Base-by-base conservation (phyloP, 2,797 vertebrate species). In the Steatocranus sp. region DNA sequence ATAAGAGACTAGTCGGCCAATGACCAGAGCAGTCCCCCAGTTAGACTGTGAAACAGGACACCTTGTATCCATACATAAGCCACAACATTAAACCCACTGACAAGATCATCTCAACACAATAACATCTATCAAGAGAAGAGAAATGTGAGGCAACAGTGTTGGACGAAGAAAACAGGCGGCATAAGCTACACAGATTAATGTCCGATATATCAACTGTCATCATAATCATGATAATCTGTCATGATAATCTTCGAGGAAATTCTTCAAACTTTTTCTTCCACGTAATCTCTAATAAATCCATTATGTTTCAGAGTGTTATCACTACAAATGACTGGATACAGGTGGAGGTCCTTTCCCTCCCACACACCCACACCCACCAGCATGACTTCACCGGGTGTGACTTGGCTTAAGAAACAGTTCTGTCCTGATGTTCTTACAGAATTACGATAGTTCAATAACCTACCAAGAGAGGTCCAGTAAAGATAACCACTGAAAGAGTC, bases 371-470 rank as follows among this genome's bases (percentile, higher is more conserved):
- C 50, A 43, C 66, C 20, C 74, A 18, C 9, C 10, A 12, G 5
- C 18, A 20, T 79, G n/a, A 51, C 34, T 23, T 12, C 43, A 25
- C 36, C 66, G 61, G 91, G 88, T 84, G 87, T 75, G 88, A 43
- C 34, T 38, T 50, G 49, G 11, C 54, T 74, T 84, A 23, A 8
- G 78, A n/a, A 58, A 78, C 46, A 11, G 14, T 8, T 51, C 5
- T 10, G 9, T 32, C 27, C 27, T 49, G 66, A 46, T 30, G 76
- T 79, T 20, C 41, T 48, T n/a, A 48, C 17, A 73, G 15, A 30
- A 43, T 3, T 73, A 73, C 2, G 3, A 41, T 23, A 66, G n/a
- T 25, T 25, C n/a, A 46, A 70, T 46, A 46, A 70, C 23, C 41
- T 46, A 30, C 25, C 23, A 0, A 70, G 43, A 43, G 1, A 46